These are phyloP conservation scores for Peucedramus taeniatus DNA, from an alignment of 2,113 vertebrate genomes.

Conservation along the genomic window DNA sequence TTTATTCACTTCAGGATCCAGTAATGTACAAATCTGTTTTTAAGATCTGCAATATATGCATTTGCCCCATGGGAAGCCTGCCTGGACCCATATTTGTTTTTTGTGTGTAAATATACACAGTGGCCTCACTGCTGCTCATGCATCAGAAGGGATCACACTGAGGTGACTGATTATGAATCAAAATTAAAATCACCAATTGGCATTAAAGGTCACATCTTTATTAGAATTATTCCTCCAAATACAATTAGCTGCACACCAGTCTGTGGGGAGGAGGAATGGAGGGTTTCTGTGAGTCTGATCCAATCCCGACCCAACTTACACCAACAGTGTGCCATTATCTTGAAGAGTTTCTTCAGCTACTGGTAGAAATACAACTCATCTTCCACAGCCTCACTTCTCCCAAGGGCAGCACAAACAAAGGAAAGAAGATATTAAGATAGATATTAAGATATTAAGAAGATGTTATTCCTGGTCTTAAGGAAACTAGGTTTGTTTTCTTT, in stretches of 20 bases:
- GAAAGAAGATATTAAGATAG: not conserved
- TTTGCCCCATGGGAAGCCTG: conserved; percentile 59
- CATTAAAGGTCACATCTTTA: conserved; percentile 79
- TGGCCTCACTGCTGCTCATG: conserved; percentile 56
- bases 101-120: conserved; percentile 69
- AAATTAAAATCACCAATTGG: conserved; percentile 76
- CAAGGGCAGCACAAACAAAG: not conserved
- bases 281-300: not conserved
- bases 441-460: not conserved
- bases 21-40: conserved; percentile 59
- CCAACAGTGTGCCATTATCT: not conserved
- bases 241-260: conserved; percentile 66
- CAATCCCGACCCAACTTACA: not conserved
- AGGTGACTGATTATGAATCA: conserved; percentile 71
- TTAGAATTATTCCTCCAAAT: conserved; percentile 77
- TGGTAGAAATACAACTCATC: not conserved
- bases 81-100: conserved; percentile 72
- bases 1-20: conserved; percentile 45
- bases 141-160: conserved; percentile 56
- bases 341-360: not conserved
- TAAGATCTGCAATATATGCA: conserved; percentile 59
- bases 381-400: not conserved
- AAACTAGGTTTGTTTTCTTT: not conserved
- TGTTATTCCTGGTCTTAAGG: not conserved
- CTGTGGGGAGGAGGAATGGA: conserved; percentile 24